A percentile compares a stretch with the other conserved stretches of the same genome.
Evolutionary conservation across 2,797 vertebrate species (phyloP).

Genomic region (Botia almorhae): DNA sequence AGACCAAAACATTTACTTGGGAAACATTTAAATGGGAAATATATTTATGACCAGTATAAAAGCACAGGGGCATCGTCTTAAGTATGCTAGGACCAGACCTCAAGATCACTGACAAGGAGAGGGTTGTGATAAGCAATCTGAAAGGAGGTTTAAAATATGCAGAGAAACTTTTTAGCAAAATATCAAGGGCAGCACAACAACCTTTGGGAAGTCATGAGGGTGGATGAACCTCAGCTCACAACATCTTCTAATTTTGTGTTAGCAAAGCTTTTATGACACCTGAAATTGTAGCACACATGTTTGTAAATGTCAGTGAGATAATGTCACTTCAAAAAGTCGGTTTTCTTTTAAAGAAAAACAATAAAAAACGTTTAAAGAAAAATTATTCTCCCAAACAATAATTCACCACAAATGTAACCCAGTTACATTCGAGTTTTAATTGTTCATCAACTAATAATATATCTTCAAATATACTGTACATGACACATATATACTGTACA

Average conservation of each 20-base stretch:
- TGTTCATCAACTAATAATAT: background rate
- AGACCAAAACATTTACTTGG: background rate
- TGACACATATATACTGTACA: background rate
- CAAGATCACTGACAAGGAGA: background rate
- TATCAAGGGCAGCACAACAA: conserved; percentile 22
- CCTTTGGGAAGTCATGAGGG: conserved; percentile 3
- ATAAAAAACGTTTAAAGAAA: background rate
- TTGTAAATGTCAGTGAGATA: conserved; percentile 32
- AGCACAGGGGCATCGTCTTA: background rate
- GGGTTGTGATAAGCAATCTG: conserved; percentile 10
- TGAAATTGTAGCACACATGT: conserved; percentile 28
- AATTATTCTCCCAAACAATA: background rate
- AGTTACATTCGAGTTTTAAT: background rate
- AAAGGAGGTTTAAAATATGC: conserved; percentile 25
- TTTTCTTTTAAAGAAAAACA: background rate
- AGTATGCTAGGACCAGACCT: conserved; percentile 15
- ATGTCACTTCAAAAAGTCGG: conserved; percentile 20
- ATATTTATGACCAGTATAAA: conserved; percentile 31
- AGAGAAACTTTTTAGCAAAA: conserved; percentile 19
- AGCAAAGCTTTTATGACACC: conserved; percentile 8
- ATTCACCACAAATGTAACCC: conserved; percentile 1
- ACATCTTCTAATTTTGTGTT: conserved; percentile 9
- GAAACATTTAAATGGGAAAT: conserved; percentile 11
- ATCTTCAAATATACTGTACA: background rate
- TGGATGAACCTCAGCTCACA: background rate